Conservation (phyloP, 2,113 vertebrate genomes). For the Syrmaticus mikado region DNA sequence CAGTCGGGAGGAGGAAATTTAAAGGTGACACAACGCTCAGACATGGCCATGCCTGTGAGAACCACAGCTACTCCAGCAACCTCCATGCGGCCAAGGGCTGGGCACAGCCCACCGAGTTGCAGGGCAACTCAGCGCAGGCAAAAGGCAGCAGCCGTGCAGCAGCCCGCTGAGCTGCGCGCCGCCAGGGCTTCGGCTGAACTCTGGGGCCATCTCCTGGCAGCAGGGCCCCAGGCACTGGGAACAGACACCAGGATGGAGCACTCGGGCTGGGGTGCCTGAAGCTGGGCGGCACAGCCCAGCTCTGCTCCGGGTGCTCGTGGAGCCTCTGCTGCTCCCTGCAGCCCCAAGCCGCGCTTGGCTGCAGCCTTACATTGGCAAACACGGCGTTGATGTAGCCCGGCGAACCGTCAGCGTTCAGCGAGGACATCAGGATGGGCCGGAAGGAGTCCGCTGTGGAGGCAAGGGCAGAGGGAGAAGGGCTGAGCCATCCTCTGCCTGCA, state of each 20-base stretch:
- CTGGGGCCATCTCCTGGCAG: slow-evolving; percentile 34
- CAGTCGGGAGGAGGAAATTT: rapidly evolving
- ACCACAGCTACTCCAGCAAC: neutral
- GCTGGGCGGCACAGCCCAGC: rapidly evolving
- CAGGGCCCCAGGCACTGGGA: neutral
- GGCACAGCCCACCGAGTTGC: neutral
- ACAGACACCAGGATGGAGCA: rapidly evolving
- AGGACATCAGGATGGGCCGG: slow-evolving; percentile 68
- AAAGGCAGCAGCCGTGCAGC: rapidly evolving
- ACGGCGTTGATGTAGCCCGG: slow-evolving; percentile 72
- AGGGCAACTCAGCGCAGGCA: neutral
- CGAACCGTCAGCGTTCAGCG: neutral
- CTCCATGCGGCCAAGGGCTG: neutral
- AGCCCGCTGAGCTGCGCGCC: neutral
- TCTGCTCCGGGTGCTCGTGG: neutral
- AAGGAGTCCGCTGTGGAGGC: slow-evolving; percentile 36
- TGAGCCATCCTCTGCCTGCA: rapidly evolving
- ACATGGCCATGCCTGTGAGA: neutral
- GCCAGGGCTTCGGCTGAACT: neutral
- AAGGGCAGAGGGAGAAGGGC: neutral
- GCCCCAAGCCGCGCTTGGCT: rapidly evolving
- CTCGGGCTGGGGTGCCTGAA: neutral
- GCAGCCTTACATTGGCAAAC: slow-evolving; percentile 52
- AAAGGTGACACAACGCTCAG: neutral
- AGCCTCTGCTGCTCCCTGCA: neutral